A percentile compares a stretch with the other conserved stretches of the same genome.
Evolutionary conservation across 2,888 invertebrate species (phyloP).

Genomic region (Apamea monoglypha): DNA sequence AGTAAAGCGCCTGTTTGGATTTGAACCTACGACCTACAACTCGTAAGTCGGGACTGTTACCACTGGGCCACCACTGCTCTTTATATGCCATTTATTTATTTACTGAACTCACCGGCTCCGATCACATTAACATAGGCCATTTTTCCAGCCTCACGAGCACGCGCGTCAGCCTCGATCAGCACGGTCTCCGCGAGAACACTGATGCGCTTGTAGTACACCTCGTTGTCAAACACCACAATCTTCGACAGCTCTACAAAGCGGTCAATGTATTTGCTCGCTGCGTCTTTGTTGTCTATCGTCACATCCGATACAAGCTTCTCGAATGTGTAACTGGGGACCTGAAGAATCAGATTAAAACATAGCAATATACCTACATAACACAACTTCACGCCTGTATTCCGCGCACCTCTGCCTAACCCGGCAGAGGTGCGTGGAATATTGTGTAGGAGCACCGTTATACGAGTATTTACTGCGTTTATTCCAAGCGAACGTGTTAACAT

Average conservation of each 20-base stretch:
- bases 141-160: slow-evolving; percentile 87
- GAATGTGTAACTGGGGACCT: slow-evolving; percentile 83
- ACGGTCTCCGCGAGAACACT: slow-evolving; percentile 91
- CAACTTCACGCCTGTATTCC: too few species aligned
- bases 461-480: too few species aligned
- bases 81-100: too few species aligned
- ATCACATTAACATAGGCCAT: slow-evolving; percentile 92
- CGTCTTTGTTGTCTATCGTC: slow-evolving; percentile 72
- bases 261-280: slow-evolving; percentile 77
- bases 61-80: too few species aligned
- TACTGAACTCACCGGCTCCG: slow-evolving; percentile 80
- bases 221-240: slow-evolving; percentile 80
- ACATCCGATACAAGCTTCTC: slow-evolving; percentile 74
- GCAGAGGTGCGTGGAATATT: too few species aligned
- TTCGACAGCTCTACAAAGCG: slow-evolving; percentile 73
- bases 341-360: neutral
- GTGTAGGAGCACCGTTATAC: too few species aligned
- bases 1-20: too few species aligned
- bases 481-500: too few species aligned
- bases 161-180: slow-evolving; percentile 91
- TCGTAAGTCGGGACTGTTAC: too few species aligned
- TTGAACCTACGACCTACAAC: too few species aligned
- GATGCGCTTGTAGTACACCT: slow-evolving; percentile 88
- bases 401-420: too few species aligned
- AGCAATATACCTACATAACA: too few species aligned